phyloP scores from a whole-genome alignment of 2,797 vertebrate species.

The Enteromius unitaeniatus region DNA sequence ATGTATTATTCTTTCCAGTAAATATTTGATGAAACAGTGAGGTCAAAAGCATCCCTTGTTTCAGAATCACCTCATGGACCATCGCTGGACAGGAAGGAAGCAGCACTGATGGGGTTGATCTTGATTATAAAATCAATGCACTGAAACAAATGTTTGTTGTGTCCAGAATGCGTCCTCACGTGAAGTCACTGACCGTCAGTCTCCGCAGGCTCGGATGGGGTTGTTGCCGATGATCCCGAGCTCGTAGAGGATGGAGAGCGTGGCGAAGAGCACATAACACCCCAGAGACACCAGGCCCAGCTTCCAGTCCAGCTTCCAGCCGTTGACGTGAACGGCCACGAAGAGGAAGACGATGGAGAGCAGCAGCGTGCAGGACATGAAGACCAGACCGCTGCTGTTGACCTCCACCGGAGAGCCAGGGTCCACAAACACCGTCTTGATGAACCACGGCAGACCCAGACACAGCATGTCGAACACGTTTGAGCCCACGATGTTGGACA shows the following conservation, averaged over 20 bases:
- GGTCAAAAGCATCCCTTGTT: neutral
- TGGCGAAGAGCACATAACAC: slow-evolving; percentile 87
- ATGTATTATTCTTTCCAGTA: neutral
- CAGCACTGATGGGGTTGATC: no score
- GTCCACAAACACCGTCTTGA: slow-evolving; percentile 90
- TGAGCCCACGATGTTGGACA: slow-evolving; percentile 98
- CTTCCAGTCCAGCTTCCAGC: slow-evolving; percentile 94
- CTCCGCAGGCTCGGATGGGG: slow-evolving; percentile 82
- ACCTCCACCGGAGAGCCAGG: slow-evolving; percentile 85
- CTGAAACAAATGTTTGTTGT: neutral
- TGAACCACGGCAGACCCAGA: slow-evolving; percentile 95
- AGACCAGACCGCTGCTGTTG: slow-evolving; percentile 90
- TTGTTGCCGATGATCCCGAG: slow-evolving; percentile 94
- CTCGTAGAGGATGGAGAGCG: slow-evolving; percentile 91
- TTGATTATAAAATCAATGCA: no score
- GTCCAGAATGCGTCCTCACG: neutral
- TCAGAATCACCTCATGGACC: neutral
- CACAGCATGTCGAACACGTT: slow-evolving; percentile 98
- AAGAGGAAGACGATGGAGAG: slow-evolving; percentile 92
- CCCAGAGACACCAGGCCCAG: slow-evolving; percentile 85
- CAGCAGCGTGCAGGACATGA: slow-evolving; percentile 87
- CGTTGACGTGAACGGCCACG: slow-evolving; percentile 86
- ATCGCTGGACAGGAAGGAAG: no score
- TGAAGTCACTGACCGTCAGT: slow-evolving; percentile 66
- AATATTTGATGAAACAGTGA: neutral